Conservation (phyloP, 2,888 invertebrate genomes). For the Andrena hattorfiana region DNA sequence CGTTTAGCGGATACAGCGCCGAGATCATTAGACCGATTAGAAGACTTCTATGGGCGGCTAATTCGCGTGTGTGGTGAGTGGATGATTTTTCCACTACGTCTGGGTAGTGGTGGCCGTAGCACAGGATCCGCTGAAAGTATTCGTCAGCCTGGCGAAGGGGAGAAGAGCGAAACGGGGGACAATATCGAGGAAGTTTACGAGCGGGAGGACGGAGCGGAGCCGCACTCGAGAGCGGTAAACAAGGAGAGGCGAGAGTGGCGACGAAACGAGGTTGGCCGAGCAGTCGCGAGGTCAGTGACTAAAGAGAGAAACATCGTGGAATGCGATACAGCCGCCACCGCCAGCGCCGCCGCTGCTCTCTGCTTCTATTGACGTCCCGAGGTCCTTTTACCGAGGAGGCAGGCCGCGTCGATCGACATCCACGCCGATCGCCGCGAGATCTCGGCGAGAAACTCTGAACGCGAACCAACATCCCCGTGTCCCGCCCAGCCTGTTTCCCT, state of each 20-base stretch:
- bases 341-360: conserved; percentile 23
- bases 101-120: background rate
- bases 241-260: conserved; percentile 60
- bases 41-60: background rate
- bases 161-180: background rate
- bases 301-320: conserved; percentile 76
- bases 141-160: background rate
- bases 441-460: conserved; percentile 6
- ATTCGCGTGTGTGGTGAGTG: background rate
- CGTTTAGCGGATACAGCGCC: background rate
- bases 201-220: conserved; percentile 34
- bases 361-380: conserved; percentile 57
- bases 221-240: conserved; percentile 57
- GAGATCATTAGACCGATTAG: background rate
- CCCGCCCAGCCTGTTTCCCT: background rate
- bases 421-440: conserved; percentile 7
- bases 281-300: conserved; percentile 77
- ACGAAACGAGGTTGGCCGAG: conserved; percentile 72
- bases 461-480: background rate
- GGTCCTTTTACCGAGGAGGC: conserved; percentile 51
- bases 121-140: background rate
- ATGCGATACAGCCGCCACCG: conserved; percentile 64
- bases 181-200: conserved; percentile 33
- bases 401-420: conserved; percentile 25
- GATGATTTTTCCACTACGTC: background rate